A percentile compares a stretch with the other conserved stretches of the same genome.
Evolutionary conservation across 1,140 invertebrate species (phyloP).

Genomic region (Drosophila pseudoobscura): DNA sequence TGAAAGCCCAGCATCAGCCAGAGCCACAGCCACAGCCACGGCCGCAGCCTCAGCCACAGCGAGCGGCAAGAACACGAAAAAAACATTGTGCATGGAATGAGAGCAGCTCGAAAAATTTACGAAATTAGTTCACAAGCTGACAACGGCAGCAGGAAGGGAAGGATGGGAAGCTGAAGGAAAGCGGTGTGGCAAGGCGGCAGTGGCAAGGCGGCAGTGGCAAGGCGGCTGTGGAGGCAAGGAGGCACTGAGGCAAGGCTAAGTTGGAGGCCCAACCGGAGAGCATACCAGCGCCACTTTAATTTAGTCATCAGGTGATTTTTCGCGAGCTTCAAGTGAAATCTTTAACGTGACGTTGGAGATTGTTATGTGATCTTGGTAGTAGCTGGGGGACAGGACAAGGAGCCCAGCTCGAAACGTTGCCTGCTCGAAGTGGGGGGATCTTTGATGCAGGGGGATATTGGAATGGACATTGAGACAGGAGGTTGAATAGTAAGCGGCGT

Average conservation of each 20-base stretch:
- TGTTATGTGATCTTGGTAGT: slow-evolving; percentile 70
- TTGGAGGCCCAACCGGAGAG: slow-evolving; percentile 38
- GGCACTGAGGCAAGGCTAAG: slow-evolving; percentile 7
- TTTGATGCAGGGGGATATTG: slow-evolving; percentile 1
- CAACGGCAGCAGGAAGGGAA: slow-evolving; percentile 20
- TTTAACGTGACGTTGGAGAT: slow-evolving; percentile 82
- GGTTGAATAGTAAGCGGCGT: slow-evolving; percentile 43
- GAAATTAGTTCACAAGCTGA: slow-evolving; percentile 82
- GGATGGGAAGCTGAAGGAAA: background rate
- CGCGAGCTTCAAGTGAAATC: slow-evolving; percentile 81
- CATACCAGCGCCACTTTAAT: slow-evolving; percentile 82
- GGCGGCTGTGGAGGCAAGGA: background rate
- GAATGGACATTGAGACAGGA: slow-evolving; percentile 26
- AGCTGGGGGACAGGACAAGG: slow-evolving; percentile 5
- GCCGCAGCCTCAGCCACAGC: slow-evolving; percentile 29
- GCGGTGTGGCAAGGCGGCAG: background rate
- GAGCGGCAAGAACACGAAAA: slow-evolving; percentile 23
- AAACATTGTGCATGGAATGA: slow-evolving; percentile 74
- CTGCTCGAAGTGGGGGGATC: background rate
- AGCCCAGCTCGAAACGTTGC: background rate
- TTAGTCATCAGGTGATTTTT: slow-evolving; percentile 83
- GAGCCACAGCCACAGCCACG: slow-evolving; percentile 6
- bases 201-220: background rate
- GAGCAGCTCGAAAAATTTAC: slow-evolving; percentile 83
- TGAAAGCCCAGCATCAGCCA: slow-evolving; percentile 48